Evolutionary conservation across 2,888 invertebrate genomes (phyloP).

Genomic region (Petrolisthes cinctipes): DNA sequence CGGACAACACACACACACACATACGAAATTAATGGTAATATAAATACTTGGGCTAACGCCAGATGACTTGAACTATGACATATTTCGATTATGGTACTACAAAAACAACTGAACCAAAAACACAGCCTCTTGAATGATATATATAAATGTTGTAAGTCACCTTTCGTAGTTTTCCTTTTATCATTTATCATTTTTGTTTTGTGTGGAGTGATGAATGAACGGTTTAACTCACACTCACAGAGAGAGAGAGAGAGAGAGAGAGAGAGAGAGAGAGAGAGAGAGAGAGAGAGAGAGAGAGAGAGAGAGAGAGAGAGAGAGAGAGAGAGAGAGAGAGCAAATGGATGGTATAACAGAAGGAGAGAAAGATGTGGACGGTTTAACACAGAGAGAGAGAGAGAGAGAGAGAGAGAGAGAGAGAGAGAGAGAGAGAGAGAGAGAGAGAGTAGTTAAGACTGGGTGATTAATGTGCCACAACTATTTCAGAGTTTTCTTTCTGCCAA

Average conservation of each 20-base stretch:
- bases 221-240: too few relatives aligned
- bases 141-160: too few relatives aligned
- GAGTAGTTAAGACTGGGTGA: neutral
- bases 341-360: neutral
- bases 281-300: neutral
- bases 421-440: neutral
- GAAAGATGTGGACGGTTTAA: neutral
- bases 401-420: slow-evolving; percentile 14
- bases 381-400: slow-evolving; percentile 18
- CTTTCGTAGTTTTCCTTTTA: too few relatives aligned
- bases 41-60: too few relatives aligned
- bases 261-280: neutral
- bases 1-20: too few relatives aligned
- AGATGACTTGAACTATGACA: too few relatives aligned
- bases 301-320: slow-evolving; percentile 6
- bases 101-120: too few relatives aligned
- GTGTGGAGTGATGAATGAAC: too few relatives aligned
- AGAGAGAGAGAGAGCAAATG: slow-evolving; percentile 12
- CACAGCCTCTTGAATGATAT: too few relatives aligned
- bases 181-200: too few relatives aligned
- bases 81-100: too few relatives aligned
- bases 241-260: neutral
- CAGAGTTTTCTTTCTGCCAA: neutral
- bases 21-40: too few relatives aligned
- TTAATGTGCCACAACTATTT: neutral